phyloP scores from a whole-genome alignment of 2,888 invertebrate species.

The Drosophila borealis region DNA sequence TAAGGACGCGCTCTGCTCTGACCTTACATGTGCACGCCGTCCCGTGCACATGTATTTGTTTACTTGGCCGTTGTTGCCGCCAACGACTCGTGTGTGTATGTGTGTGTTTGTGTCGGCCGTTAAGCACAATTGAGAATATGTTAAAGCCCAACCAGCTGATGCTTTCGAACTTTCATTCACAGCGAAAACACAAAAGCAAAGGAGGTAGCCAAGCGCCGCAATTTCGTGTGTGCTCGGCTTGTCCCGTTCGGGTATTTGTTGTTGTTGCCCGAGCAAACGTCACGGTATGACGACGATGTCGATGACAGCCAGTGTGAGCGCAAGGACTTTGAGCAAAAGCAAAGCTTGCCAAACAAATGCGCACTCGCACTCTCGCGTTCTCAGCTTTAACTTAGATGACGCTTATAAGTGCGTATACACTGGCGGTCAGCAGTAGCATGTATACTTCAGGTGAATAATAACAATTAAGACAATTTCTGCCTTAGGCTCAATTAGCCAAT shows the following conservation, averaged over 20 bases:
- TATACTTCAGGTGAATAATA: not conserved
- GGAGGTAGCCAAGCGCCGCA: conserved; percentile 38
- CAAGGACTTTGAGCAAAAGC: conserved; percentile 48
- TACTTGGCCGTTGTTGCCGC: conserved; percentile 68
- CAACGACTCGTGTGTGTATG: not conserved
- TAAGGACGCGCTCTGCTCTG: conserved; percentile 66
- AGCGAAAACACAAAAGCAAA: conserved; percentile 68
- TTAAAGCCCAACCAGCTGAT: conserved; percentile 75
- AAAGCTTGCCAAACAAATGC: conserved; percentile 70
- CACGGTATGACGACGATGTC: conserved; percentile 47
- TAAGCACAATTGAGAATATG: conserved; percentile 71
- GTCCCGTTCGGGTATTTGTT: conserved; percentile 33
- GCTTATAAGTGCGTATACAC: conserved; percentile 36
- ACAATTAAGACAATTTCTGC: too few species aligned
- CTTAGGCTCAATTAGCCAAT: too few species aligned
- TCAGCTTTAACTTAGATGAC: conserved; percentile 36
- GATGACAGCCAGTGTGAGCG: conserved; percentile 43
- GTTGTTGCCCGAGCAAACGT: conserved; percentile 53
- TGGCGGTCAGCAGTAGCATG: conserved; percentile 26
- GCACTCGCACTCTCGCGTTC: conserved; percentile 66
- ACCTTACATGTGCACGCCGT: conserved; percentile 74
- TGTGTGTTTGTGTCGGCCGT: conserved; percentile 3
- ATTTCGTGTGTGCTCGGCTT: conserved; percentile 37
- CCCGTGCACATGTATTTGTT: conserved; percentile 78
- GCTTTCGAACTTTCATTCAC: conserved; percentile 76